Conservation (phyloP, 2,888 invertebrate genomes). For the Pterobdella sp. region DNA sequence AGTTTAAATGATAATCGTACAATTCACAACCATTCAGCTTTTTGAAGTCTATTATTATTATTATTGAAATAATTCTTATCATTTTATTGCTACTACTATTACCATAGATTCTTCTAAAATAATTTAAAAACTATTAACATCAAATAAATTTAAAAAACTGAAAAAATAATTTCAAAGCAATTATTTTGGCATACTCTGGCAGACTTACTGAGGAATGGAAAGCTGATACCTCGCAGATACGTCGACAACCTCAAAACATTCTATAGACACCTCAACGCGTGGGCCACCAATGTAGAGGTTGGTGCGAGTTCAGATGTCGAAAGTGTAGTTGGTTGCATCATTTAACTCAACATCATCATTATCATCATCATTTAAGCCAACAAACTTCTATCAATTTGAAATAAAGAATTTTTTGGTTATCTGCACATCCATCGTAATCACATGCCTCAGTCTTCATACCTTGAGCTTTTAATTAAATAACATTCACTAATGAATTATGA, state of each 20-base stretch:
- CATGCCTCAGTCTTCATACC: too few relatives aligned
- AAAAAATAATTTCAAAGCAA: not conserved
- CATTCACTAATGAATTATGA: too few relatives aligned
- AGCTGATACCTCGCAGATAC: slow-evolving; percentile 6
- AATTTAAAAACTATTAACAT: too few relatives aligned
- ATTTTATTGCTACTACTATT: not conserved
- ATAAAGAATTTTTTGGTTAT: not conserved
- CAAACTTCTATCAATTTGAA: not conserved
- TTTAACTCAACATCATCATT: not conserved
- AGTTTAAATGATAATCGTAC: not conserved
- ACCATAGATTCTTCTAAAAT: not conserved
- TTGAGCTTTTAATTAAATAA: too few relatives aligned
- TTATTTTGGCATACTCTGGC: not conserved
- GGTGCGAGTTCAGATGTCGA: not conserved
- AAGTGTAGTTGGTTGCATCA: not conserved
- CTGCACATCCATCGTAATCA: not conserved
- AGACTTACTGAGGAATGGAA: not conserved
- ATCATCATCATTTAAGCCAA: not conserved
- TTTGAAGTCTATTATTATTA: too few relatives aligned
- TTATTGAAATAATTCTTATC: too few relatives aligned
- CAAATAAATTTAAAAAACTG: too few relatives aligned
- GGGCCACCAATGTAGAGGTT: slow-evolving; percentile 1
- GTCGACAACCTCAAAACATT: not conserved
- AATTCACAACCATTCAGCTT: not conserved
- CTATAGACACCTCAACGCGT: not conserved